A percentile compares a stretch with the other conserved stretches of the same genome.
Evolutionary conservation across 2,797 vertebrate species (phyloP).

Genomic region (Pempheris klunzingeri): DNA sequence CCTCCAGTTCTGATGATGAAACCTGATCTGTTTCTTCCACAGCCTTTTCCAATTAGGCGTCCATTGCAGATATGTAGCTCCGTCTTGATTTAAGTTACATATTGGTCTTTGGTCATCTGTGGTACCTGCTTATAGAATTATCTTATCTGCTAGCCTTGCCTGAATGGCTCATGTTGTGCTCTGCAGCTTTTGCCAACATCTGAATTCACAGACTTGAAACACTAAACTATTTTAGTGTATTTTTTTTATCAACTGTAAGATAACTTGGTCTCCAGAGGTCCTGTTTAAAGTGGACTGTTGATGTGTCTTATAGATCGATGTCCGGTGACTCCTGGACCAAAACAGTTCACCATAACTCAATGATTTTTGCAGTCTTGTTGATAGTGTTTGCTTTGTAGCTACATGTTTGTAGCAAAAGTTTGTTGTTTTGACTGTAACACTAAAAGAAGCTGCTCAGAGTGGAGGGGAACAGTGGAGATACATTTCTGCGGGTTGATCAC

Average conservation of each 20-base stretch:
- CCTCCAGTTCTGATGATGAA: not conserved
- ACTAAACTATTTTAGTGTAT: no score
- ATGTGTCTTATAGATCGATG: not conserved
- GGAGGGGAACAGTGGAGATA: no score
- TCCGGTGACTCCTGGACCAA: no score
- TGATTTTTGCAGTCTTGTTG: not conserved
- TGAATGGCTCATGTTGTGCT: not conserved
- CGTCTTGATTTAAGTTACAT: not conserved
- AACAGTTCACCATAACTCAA: not conserved
- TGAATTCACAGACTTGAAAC: not conserved
- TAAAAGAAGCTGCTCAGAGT: no score
- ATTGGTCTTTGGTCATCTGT: not conserved
- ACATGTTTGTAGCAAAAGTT: no score
- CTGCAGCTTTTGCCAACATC: not conserved
- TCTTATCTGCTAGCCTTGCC: not conserved
- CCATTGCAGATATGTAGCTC: not conserved
- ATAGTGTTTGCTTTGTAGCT: no score
- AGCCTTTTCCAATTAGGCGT: not conserved
- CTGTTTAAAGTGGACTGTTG: not conserved
- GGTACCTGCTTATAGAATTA: not conserved
- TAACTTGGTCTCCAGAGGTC: not conserved
- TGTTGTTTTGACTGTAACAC: no score
- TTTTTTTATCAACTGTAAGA: no score
- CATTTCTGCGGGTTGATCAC: no score
- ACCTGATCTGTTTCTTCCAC: not conserved